Percentiles rank a stretch among this genome's conserved stretches.
Evolutionary conservation across 2,888 invertebrate species (phyloP).

Genomic region (Ommatoiulus sabulosus): DNA sequence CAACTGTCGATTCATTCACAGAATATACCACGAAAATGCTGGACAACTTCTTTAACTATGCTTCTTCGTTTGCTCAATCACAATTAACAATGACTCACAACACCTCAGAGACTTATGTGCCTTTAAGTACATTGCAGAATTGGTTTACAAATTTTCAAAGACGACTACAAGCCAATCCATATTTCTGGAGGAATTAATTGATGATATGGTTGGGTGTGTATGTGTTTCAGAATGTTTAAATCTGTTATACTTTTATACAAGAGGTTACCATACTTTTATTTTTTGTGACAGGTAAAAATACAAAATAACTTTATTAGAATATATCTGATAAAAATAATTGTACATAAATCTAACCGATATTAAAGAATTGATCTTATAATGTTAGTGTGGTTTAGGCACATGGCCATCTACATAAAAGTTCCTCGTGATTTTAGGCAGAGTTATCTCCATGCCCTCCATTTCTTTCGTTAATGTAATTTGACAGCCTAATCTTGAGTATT

Average conservation of each 20-base stretch:
- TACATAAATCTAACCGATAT: background rate
- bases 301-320: constrained; percentile 34
- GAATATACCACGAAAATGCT: constrained; percentile 87
- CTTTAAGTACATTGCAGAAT: constrained; percentile 85
- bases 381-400: constrained; percentile 91
- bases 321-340: background rate
- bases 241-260: too few species aligned
- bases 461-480: constrained; percentile 91
- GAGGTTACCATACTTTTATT: background rate
- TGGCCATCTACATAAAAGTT: constrained; percentile 99
- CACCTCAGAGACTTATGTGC: constrained; percentile 85
- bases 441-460: constrained; percentile 85
- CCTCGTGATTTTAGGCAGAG: constrained; percentile 87
- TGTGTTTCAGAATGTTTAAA: background rate
- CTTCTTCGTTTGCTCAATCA: constrained; percentile 87
- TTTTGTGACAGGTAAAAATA: background rate
- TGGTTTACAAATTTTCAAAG: constrained; percentile 96
- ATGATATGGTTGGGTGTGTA: too few species aligned
- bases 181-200: constrained; percentile 83
- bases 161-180: constrained; percentile 87
- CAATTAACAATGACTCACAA: constrained; percentile 83
- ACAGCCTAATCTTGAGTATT: constrained; percentile 93
- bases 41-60: constrained; percentile 91
- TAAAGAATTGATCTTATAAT: background rate
- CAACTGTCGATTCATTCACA: constrained; percentile 68